A percentile compares a stretch with the other conserved stretches of the same genome.
These are phyloP conservation scores for Eupithecia vulgata DNA, from an alignment of 2,888 invertebrate species.

Conservation along the genomic window DNA sequence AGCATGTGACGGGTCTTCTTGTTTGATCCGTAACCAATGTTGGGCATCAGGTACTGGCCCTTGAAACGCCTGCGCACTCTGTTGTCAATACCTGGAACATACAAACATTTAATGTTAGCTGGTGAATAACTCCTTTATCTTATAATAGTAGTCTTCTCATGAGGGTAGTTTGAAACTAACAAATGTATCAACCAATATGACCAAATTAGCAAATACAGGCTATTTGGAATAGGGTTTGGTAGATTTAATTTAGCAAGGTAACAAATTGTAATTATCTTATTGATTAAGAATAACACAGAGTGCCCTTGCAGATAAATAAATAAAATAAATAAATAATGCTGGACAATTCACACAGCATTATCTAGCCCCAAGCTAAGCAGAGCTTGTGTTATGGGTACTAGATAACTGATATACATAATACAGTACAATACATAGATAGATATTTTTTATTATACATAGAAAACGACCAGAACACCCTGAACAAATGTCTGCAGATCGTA, in stretches of 20 bases:
- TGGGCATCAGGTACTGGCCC: slow-evolving; percentile 99
- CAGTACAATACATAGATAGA: no score
- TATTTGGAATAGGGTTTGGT: slow-evolving; percentile 75
- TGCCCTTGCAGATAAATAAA: slow-evolving; percentile 72
- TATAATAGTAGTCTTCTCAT: neutral
- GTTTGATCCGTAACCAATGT: slow-evolving; percentile 99
- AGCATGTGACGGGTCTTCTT: slow-evolving; percentile 98
- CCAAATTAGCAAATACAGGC: slow-evolving; percentile 59
- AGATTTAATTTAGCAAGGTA: slow-evolving; percentile 76
- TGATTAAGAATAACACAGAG: slow-evolving; percentile 76
- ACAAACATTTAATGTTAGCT: neutral
- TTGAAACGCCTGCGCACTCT: slow-evolving; percentile 99
- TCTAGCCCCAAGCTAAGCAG: no score
- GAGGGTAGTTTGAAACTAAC: neutral
- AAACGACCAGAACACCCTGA: no score
- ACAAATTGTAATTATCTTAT: slow-evolving; percentile 81
- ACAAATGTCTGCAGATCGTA: no score
- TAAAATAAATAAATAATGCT: no score
- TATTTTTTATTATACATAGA: no score
- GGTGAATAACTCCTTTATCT: neutral
- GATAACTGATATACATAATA: no score
- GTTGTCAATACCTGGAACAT: slow-evolving; percentile 96
- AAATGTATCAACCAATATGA: slow-evolving; percentile 73
- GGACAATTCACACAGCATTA: no score
- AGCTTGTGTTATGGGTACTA: no score